Evolutionary conservation across 2,888 invertebrate genomes (phyloP).

Genomic region (Brachyopa scutellaris): DNA sequence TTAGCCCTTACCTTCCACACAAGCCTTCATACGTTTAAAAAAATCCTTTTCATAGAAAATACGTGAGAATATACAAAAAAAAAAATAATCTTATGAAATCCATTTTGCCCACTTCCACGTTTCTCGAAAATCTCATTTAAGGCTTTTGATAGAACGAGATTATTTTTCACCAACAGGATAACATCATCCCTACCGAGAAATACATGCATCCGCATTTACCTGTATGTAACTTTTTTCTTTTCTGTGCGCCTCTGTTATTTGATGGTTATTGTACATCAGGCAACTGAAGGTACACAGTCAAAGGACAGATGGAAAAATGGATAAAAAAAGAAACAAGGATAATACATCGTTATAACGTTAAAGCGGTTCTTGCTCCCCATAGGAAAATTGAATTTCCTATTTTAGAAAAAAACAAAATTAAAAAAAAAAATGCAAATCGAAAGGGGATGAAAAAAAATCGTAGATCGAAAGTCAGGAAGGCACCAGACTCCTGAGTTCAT

Average conservation of each 20-base stretch:
- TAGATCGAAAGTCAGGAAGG: conserved; percentile 8
- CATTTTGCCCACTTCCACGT: background rate
- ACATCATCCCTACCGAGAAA: conserved; percentile 19
- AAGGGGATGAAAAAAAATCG: conserved; percentile 13
- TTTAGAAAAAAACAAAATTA: no score
- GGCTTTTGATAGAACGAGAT: conserved; percentile 30
- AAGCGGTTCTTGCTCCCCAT: conserved; percentile 5
- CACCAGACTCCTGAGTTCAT: conserved; percentile 53
- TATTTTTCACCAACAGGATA: conserved; percentile 33
- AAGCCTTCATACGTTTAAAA: no score
- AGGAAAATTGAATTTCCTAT: conserved; percentile 25
- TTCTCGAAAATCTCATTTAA: conserved; percentile 5
- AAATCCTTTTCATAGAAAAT: conserved; percentile 1
- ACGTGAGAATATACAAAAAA: background rate
- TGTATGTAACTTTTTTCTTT: background rate
- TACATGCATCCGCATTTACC: background rate
- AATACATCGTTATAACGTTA: conserved; percentile 35
- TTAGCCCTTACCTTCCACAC: no score
- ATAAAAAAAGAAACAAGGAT: background rate
- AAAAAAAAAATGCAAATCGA: conserved; percentile 6
- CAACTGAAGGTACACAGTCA: no score
- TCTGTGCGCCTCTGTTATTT: background rate
- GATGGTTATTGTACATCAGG: conserved; percentile 32
- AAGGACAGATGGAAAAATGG: conserved; percentile 23
- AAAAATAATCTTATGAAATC: conserved; percentile 12